A percentile compares a stretch with the other conserved stretches of the same genome.
These are phyloP conservation scores for Meloidogyne exigua DNA, from an alignment of 1,140 invertebrate species.

Conservation along the genomic window DNA sequence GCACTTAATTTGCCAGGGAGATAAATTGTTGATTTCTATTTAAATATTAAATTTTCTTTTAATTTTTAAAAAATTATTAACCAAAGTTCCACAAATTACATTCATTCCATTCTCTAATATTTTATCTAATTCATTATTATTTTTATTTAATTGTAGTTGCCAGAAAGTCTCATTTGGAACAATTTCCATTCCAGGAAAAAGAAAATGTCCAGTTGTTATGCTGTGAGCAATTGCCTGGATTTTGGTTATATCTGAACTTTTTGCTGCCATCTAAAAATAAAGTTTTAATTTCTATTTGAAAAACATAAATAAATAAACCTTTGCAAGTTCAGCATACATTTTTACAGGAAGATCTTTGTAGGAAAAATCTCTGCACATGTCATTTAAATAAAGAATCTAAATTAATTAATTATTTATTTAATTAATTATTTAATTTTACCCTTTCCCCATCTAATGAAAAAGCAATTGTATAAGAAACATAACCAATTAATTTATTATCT, in stretches of 20 bases:
- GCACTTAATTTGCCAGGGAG: background rate
- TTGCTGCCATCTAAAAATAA: background rate
- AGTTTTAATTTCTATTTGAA: background rate
- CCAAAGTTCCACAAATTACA: background rate
- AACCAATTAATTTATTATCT: constrained; percentile 5
- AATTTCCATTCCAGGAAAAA: constrained; percentile 4
- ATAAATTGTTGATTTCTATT: constrained; percentile 3
- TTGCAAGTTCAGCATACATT: background rate
- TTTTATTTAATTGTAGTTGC: constrained; percentile 3
- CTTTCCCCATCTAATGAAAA: background rate
- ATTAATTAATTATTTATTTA: background rate
- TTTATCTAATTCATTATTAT: background rate
- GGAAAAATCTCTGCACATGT: background rate
- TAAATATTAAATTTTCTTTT: background rate
- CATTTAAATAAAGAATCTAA: background rate
- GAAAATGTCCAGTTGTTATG: background rate
- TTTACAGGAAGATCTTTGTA: background rate
- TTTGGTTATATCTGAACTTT: background rate
- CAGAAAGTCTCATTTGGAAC: background rate
- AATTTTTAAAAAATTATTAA: background rate
- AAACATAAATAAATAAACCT: background rate
- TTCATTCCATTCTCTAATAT: background rate
- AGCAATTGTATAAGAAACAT: background rate
- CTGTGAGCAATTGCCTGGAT: background rate
- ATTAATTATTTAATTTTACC: background rate